Conservation (phyloP, 2,797 vertebrate genomes). For the Microctenopoma steveboyesi region DNA sequence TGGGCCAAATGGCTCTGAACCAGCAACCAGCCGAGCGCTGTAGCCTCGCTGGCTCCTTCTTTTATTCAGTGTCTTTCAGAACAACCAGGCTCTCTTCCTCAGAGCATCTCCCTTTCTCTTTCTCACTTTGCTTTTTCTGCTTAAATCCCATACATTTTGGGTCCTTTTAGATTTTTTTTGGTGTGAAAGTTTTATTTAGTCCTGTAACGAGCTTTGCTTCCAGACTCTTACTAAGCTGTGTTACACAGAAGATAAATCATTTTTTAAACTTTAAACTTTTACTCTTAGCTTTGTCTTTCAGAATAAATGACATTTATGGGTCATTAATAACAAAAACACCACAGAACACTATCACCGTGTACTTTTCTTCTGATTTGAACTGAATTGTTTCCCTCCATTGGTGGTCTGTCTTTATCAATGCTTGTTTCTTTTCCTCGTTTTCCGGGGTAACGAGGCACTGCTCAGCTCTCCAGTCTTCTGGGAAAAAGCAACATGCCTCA, state of each 20-base stretch:
- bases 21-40: conserved; percentile 57
- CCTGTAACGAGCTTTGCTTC: conserved; percentile 9
- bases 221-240: conserved; percentile 13
- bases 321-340: background rate
- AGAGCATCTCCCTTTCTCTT: conserved; percentile 39
- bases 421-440: conserved; percentile 9
- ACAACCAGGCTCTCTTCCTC: conserved; percentile 19
- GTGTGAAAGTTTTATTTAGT: conserved; percentile 17
- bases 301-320: background rate
- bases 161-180: conserved; percentile 47
- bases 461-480: conserved; percentile 4
- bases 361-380: background rate
- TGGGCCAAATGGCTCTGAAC: conserved; percentile 66
- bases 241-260: conserved; percentile 10
- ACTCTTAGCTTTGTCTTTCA: background rate
- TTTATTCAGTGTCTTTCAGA: conserved; percentile 51
- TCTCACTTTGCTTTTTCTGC: conserved; percentile 42
- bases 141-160: conserved; percentile 52
- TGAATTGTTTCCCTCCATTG: background rate
- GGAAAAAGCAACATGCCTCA: conserved; percentile 17
- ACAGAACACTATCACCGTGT: background rate
- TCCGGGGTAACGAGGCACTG: conserved; percentile 24
- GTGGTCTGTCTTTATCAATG: conserved; percentile 9
- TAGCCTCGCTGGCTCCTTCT: conserved; percentile 48
- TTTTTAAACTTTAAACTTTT: conserved; percentile 13